Evolutionary conservation across 2,113 vertebrate genomes (phyloP).

Genomic region (Girardinichthys multiradiatus): DNA sequence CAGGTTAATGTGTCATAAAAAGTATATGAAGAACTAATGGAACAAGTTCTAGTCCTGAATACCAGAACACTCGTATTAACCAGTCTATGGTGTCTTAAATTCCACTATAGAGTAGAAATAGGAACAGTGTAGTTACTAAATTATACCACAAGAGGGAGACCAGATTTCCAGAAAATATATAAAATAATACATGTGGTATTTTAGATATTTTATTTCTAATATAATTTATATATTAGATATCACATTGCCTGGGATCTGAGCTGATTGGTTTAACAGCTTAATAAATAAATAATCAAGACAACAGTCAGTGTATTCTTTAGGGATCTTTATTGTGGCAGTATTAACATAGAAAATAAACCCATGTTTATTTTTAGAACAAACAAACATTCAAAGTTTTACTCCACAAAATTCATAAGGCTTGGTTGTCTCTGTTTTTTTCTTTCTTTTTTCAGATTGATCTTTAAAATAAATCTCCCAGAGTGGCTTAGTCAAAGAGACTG

Average conservation of each 20-base stretch:
- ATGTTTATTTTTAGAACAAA: constrained; percentile 88
- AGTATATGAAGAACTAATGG: too few relatives aligned
- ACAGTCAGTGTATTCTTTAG: constrained; percentile 71
- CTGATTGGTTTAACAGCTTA: neutral
- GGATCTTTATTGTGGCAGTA: constrained; percentile 93
- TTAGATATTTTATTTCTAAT: too few relatives aligned
- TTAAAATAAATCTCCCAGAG: constrained; percentile 83
- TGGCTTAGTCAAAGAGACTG: constrained; percentile 86
- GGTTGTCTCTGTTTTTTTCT: constrained; percentile 77
- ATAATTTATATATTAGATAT: too few relatives aligned
- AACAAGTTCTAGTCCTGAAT: too few relatives aligned
- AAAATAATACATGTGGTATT: neutral
- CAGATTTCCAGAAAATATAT: constrained; percentile 9
- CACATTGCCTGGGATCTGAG: neutral
- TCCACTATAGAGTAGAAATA: neutral
- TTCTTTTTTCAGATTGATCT: constrained; percentile 41
- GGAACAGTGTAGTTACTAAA: neutral
- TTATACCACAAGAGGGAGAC: constrained; percentile 45
- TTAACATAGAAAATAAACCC: constrained; percentile 98
- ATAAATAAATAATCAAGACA: constrained; percentile 20
- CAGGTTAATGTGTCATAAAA: too few relatives aligned
- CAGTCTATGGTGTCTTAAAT: neutral
- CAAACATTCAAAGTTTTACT: constrained; percentile 93
- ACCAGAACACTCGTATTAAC: too few relatives aligned
- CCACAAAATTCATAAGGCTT: constrained; percentile 97